Base-by-base conservation (phyloP, 2,797 vertebrate genomes). In the Odontamblyopus rebecca region DNA sequence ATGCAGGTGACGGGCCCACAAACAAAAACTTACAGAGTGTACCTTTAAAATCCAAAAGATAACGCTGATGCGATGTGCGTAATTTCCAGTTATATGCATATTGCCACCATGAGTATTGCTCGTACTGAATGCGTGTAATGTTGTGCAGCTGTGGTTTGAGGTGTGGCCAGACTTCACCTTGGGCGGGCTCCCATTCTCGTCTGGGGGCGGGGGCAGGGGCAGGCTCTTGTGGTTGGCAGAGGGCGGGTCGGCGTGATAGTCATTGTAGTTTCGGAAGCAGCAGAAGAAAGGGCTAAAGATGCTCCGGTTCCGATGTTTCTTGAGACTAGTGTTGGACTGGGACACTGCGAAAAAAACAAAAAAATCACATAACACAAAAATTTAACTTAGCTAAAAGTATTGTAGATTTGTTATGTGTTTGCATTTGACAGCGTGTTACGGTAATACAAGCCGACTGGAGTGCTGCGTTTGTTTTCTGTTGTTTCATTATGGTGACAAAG, bases 261-360 rank as follows among this genome's bases (percentile, higher is more conserved):
- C 97, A 95, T 96, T 95, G 90, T 98, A 97, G 92, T 96, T 96
- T 67, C 97, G 96, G 93, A 99, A 98, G 93, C 98, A 99, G 95
- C 98, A 99, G 93, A 99, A 97, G 91, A 99, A 97, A 68, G 97
- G 97, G 91, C 96, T 98, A 89, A 99, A 97, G 92, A 99, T 96
- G 91, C 97, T 97, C 72, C 97, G 92, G 89, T 93, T 95, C 56
- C 96, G 93, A 83, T 97, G 96, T 91, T 99, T 98, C 93, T 99
- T 99, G 85, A 98, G 87, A 93, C 95, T 97, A 95, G 96, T 93
- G 91, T 94, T 96, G 90, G 96, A 95, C 92, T 98, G 97, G 84
- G 96, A 96, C 76, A 96, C 98, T 99, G 91, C 54, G 83, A 68
- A 60, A 83, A 66, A 5, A 35, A 5, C 4, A 35, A 35, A 35